Base-by-base conservation (phyloP, 2,797 vertebrate species). In the Catamblyrhynchus diadema region DNA sequence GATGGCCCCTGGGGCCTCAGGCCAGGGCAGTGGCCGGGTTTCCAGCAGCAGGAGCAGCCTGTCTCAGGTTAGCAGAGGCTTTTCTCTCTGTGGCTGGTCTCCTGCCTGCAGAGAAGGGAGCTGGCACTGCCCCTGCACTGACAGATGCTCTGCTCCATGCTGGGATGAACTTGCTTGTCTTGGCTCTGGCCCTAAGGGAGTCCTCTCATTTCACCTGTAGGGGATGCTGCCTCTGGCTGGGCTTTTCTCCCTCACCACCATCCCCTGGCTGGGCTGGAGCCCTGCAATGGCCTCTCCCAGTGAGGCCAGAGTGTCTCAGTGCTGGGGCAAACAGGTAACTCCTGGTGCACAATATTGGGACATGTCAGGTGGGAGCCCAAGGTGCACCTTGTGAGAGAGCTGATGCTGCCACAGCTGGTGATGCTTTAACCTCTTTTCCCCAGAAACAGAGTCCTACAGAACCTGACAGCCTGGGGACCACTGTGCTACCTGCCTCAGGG, bases 1-100 rank as follows among this genome's bases (percentile, higher is more conserved):
- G 3, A 1, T 50, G 22, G 1, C 8, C 17, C 51, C 0, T 32
- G 32, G 27, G 56, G 33, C 9, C 39, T 23, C 37, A n/a, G 59
- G 21, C 21, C 48, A 10, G 37, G 47, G 30, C n/a, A 72, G 3
- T 24, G 39, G 10, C 14, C 2, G 25, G 9, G 14, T 86, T 61
- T 88, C 48, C 70, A 86, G 70, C 45, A 47, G 45, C 22, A 47
- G 45, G 45, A 47, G 4, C 45, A 47, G 45, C 45, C 45, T 47
- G 45, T 47, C 23, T 41, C 27, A 50, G 50, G 17, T 30, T 7
- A 47, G 48, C 62, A 81, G 71, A 64, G 37, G 9, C 42, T 54
- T 62, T 86, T 67, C 50, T 91, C 39, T 64, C 84, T 70, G 50
- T 44, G 65, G 27, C 22, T 81, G 32, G 19, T 62, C 47, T n/a